Evolutionary conservation across 1,140 invertebrate species (phyloP).

Genomic region (Eupeodes corollae): DNA sequence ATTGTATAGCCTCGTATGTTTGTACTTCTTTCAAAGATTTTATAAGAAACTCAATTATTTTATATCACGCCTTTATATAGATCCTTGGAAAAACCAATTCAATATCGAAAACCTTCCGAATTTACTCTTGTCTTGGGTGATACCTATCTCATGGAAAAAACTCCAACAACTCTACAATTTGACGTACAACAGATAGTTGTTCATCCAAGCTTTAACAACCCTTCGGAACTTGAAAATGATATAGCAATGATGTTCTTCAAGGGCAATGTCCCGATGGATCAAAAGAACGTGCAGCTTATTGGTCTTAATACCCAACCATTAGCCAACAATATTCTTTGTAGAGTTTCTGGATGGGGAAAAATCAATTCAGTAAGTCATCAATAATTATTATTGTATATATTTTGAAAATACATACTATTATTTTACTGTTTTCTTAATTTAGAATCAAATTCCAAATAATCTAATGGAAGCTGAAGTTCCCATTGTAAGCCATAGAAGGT

Average conservation of each 20-base stretch:
- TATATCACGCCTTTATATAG: neutral
- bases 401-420: too few species aligned
- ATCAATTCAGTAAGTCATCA: conserved; percentile 1
- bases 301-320: conserved; percentile 1
- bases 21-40: neutral
- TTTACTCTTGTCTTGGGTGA: conserved; percentile 23
- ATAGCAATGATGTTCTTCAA: conserved; percentile 22
- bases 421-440: neutral
- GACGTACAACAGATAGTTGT: conserved; percentile 17
- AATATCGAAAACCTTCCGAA: conserved; percentile 15
- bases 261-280: conserved; percentile 18
- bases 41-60: neutral
- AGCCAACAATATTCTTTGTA: conserved; percentile 8
- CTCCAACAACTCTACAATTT: conserved; percentile 12
- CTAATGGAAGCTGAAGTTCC: conserved; percentile 12
- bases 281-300: conserved; percentile 8
- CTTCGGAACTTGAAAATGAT: conserved; percentile 13
- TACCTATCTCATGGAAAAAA: conserved; percentile 5
- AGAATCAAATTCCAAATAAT: conserved; percentile 8
- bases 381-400: too few species aligned
- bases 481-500: conserved; percentile 8
- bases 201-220: conserved; percentile 9
- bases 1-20: conserved; percentile 40
- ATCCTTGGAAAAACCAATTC: neutral
- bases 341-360: conserved; percentile 24